Percentiles rank a stretch among this genome's conserved stretches.
These are phyloP conservation scores for Phalacrocorax pelagicus DNA, from an alignment of 2,113 vertebrate genomes.

Conservation along the genomic window DNA sequence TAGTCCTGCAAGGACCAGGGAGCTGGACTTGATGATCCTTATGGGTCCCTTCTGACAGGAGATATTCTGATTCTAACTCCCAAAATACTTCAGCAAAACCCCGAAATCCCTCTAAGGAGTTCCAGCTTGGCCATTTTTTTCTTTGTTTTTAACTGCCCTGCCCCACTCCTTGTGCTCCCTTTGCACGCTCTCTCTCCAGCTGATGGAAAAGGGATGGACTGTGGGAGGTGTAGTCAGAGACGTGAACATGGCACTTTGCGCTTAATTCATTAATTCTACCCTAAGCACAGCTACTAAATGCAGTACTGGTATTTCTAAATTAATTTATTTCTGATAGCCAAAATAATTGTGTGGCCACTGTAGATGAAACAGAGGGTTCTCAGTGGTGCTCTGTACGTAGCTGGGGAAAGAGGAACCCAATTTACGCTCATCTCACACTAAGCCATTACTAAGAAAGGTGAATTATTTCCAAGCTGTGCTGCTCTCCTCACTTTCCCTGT, in stretches of 20 bases:
- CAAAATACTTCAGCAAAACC: not conserved
- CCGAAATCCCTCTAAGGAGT: not conserved
- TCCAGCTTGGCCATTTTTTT: not conserved
- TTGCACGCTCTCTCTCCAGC: not conserved
- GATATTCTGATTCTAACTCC: not conserved
- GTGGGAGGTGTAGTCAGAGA: not conserved
- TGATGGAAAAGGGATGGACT: not conserved
- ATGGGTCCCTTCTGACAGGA: not conserved
- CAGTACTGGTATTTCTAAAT: not conserved
- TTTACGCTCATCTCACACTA: not conserved
- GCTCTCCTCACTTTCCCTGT: not conserved
- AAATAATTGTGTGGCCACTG: not conserved
- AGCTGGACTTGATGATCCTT: not conserved
- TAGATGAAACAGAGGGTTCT: not conserved
- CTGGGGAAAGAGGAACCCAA: not conserved
- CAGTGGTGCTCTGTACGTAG: fast-evolving
- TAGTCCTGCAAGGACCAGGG: not conserved
- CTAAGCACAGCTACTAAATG: not conserved
- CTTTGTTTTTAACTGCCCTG: not conserved
- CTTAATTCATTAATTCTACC: not conserved
- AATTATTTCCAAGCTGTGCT: not conserved
- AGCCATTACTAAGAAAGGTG: not conserved
- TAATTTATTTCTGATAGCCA: not conserved
- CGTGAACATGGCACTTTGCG: not conserved
- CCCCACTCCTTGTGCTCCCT: not conserved